These are phyloP conservation scores for Lepus americanus DNA, from an alignment of 2,113 vertebrate species.

Conservation along the genomic window DNA sequence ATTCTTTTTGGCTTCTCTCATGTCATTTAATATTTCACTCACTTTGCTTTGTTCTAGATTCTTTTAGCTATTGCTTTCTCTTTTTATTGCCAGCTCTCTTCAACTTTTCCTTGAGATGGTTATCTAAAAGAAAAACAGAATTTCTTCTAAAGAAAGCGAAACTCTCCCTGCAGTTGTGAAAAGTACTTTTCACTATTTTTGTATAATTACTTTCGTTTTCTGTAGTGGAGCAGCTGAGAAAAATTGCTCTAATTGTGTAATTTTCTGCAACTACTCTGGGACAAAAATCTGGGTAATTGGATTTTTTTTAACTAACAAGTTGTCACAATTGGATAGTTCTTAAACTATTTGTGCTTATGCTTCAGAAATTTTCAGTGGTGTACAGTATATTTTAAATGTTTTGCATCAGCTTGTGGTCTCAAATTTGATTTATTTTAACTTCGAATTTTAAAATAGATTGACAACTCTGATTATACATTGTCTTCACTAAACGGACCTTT, in stretches of 20 bases:
- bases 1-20: constrained; percentile 13
- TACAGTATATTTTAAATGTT: constrained; percentile 78
- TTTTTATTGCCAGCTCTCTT: constrained; percentile 52
- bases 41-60: background rate
- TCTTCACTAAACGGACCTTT: constrained; percentile 17
- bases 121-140: constrained; percentile 64
- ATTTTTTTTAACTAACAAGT: constrained; percentile 83
- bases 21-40: constrained; percentile 51
- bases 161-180: constrained; percentile 75
- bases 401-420: constrained; percentile 79
- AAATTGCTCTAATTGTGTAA: constrained; percentile 80
- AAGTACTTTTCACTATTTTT: constrained; percentile 78
- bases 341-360: constrained; percentile 79
- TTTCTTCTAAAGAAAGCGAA: constrained; percentile 79
- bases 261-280: constrained; percentile 79
- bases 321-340: constrained; percentile 76
- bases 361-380: constrained; percentile 71
- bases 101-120: constrained; percentile 59
- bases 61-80: constrained; percentile 31
- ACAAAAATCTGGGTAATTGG: constrained; percentile 82
- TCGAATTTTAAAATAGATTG: constrained; percentile 69
- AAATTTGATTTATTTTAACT: constrained; percentile 85
- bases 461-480: constrained; percentile 73
- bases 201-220: constrained; percentile 78
- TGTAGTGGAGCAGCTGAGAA: constrained; percentile 76